phyloP scores from a whole-genome alignment of 2,113 vertebrate species.

The Sylvia atricapilla region DNA sequence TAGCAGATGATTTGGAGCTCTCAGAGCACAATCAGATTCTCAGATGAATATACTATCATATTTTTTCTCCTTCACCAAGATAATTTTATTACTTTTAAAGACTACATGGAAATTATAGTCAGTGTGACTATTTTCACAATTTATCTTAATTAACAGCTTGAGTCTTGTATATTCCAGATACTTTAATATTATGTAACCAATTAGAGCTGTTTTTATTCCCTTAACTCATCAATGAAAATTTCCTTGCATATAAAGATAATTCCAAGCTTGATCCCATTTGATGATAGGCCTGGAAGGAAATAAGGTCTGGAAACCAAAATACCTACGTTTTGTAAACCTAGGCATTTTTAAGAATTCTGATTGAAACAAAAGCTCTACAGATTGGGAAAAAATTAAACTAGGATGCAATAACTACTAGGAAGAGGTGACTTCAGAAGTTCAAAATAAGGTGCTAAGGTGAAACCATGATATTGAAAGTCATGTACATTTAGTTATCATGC shows the following conservation, averaged over 20 bases:
- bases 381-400: not conserved
- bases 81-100: conserved; percentile 31
- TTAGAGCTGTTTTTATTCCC: conserved; percentile 31
- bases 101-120: conserved; percentile 11
- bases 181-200: conserved; percentile 27
- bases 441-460: not conserved
- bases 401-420: not conserved
- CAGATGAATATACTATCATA: not conserved
- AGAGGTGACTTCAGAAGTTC: not conserved
- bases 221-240: conserved; percentile 24
- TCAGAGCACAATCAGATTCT: not conserved
- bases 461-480: not conserved
- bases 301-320: not conserved
- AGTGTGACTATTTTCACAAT: conserved; percentile 17
- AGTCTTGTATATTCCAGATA: not conserved
- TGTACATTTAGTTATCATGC: not conserved
- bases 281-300: not conserved
- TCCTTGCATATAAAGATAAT: conserved; percentile 28
- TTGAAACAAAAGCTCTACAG: not conserved
- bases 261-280: not conserved
- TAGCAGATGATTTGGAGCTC: not conserved
- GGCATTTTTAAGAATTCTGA: not conserved
- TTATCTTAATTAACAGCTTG: conserved; percentile 44
- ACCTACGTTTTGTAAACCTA: not conserved
- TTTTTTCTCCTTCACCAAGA: not conserved